Conservation (phyloP, 2,797 vertebrate species). For the Microctenopoma steveboyesi region DNA sequence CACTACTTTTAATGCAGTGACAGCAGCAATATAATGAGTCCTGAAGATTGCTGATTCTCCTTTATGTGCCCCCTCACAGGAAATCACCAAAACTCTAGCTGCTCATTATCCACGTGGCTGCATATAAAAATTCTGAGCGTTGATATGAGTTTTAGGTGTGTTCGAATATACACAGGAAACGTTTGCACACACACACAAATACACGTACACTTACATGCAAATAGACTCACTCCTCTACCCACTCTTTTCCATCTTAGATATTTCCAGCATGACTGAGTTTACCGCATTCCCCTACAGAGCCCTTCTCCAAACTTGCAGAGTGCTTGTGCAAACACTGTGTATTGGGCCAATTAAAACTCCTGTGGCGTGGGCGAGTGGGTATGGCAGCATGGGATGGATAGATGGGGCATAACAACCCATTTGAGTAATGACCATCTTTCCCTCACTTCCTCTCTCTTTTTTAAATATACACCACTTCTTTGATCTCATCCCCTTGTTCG, state of each 20-base stretch:
- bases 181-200: not conserved
- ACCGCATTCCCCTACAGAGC: constrained; percentile 74
- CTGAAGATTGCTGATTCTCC: constrained; percentile 76
- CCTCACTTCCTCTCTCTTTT: constrained; percentile 20
- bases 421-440: constrained; percentile 73
- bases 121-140: constrained; percentile 54
- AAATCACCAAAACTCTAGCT: constrained; percentile 76
- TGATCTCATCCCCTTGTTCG: constrained; percentile 35
- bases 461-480: not conserved
- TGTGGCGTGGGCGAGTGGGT: constrained; percentile 72
- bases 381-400: constrained; percentile 76
- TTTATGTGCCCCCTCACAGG: constrained; percentile 71
- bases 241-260: constrained; percentile 69
- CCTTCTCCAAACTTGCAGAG: constrained; percentile 74
- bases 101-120: constrained; percentile 74
- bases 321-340: constrained; percentile 78
- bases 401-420: constrained; percentile 79
- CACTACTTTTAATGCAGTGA: constrained; percentile 77
- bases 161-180: constrained; percentile 29
- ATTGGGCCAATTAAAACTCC: constrained; percentile 81
- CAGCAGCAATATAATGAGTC: constrained; percentile 79
- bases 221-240: constrained; percentile 46
- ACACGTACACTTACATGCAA: constrained; percentile 7
- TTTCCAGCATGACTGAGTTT: constrained; percentile 69
- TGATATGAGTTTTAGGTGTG: constrained; percentile 53